These are phyloP conservation scores for Mesocentrotus franciscanus DNA, from an alignment of 53 echinoderm and acorn worm species.

Conservation along the genomic window DNA sequence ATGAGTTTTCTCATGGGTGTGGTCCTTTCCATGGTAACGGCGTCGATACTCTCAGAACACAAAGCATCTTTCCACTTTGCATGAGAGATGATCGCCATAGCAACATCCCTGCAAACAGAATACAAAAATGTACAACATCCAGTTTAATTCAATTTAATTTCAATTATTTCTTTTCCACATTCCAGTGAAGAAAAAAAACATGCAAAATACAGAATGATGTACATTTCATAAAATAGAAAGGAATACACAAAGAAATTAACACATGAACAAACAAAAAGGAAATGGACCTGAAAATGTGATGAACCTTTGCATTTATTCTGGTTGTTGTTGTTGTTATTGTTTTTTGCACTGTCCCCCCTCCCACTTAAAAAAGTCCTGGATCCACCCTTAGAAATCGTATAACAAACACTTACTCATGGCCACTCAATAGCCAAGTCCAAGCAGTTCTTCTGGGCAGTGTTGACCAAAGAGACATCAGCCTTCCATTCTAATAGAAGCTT, in stretches of 20 bases:
- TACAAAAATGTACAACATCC: neutral
- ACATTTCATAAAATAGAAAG: no score
- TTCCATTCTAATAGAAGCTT: constrained; percentile 82
- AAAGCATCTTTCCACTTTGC: constrained; percentile 89
- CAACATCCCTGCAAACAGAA: constrained; percentile 77
- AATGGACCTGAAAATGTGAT: no score
- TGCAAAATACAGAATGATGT: no score
- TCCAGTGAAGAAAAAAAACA: no score
- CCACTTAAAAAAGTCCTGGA: no score
- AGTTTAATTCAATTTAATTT: neutral
- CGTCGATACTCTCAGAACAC: constrained; percentile 81
- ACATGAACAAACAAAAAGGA: no score
- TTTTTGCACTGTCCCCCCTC: no score
- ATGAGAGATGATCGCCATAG: constrained; percentile 76
- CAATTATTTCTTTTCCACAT: no score
- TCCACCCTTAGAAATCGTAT: no score
- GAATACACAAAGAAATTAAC: no score
- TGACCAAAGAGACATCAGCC: constrained; percentile 79
- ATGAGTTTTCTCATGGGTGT: constrained; percentile 95
- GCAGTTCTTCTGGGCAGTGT: constrained; percentile 78
- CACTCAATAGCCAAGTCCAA: constrained; percentile 92
- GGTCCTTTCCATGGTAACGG: constrained; percentile 68
- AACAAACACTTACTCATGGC: constrained; percentile 79
- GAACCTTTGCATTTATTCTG: no score
- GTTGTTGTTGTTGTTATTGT: no score